Conservation (phyloP, 2,797 vertebrate species). For the Hapalemur alaotrensis region DNA sequence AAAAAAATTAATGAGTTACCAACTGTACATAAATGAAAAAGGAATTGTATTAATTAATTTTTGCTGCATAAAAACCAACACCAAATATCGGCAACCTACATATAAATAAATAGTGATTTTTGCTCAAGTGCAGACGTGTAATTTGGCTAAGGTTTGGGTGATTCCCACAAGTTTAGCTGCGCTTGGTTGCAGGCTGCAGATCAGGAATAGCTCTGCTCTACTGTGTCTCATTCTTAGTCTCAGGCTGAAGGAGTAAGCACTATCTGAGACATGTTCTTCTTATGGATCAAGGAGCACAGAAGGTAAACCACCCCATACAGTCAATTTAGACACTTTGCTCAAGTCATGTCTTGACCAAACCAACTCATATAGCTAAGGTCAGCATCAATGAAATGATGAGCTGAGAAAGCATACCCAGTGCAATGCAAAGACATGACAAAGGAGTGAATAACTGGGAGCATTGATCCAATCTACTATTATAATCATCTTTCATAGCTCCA, state of each 20-base stretch:
- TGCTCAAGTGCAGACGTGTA: not conserved
- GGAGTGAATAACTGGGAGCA: rapidly evolving
- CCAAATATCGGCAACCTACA: not conserved
- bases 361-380: too few relatives aligned
- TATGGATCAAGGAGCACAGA: not conserved
- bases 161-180: not conserved
- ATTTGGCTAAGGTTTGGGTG: not conserved
- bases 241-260: not conserved
- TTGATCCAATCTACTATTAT: too few relatives aligned
- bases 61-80: not conserved
- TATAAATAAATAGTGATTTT: not conserved
- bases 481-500: not conserved
- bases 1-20: not conserved
- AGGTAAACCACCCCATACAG: not conserved
- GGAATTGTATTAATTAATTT: not conserved
- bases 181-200: not conserved
- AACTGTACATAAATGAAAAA: not conserved
- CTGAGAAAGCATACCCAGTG: too few relatives aligned
- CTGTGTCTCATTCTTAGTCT: not conserved
- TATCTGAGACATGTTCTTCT: not conserved
- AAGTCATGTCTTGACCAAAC: not conserved
- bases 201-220: not conserved
- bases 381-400: not conserved
- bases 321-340: not conserved
- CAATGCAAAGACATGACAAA: not conserved